Percentiles rank a stretch among this genome's conserved stretches.
Conservation (phyloP, 2,797 vertebrate genomes). For the Semotilus atromaculatus region DNA sequence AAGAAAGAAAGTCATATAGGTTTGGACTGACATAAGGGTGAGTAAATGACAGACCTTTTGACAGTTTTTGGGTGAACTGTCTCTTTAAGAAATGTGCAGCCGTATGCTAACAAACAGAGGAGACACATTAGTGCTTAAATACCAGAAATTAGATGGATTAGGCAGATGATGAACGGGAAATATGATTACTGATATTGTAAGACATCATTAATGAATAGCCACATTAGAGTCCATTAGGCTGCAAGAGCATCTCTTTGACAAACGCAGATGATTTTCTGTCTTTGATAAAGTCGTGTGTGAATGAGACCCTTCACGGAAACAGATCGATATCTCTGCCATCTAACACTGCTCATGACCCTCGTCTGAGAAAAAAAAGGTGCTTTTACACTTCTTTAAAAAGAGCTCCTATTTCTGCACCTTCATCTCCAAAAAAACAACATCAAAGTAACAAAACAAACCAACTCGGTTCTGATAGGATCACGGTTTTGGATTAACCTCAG, state of each 20-base stretch:
- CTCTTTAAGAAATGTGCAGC: not conserved
- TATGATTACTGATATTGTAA: constrained; percentile 49
- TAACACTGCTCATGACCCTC: not conserved
- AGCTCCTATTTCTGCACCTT: not conserved
- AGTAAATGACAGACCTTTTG: not conserved
- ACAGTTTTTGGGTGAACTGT: not conserved
- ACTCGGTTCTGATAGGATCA: not conserved
- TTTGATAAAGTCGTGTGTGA: not conserved
- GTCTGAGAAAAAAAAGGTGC: not conserved
- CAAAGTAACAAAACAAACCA: not conserved
- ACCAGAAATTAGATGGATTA: constrained; percentile 37
- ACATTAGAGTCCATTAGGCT: constrained; percentile 42
- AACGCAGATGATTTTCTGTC: constrained; percentile 9
- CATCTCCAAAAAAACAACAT: not conserved
- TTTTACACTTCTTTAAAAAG: constrained; percentile 10
- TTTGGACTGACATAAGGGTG: not conserved
- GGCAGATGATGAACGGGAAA: constrained; percentile 34
- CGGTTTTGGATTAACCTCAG: not conserved
- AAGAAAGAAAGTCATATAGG: not conserved
- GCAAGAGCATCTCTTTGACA: not conserved
- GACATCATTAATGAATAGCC: constrained; percentile 45
- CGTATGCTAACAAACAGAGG: not conserved
- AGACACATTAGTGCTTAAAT: constrained; percentile 37
- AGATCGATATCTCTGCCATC: constrained; percentile 8
- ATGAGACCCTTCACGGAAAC: not conserved